Evolutionary conservation across 2,797 vertebrate species (phyloP).

Genomic region (Galagoides demidoff): DNA sequence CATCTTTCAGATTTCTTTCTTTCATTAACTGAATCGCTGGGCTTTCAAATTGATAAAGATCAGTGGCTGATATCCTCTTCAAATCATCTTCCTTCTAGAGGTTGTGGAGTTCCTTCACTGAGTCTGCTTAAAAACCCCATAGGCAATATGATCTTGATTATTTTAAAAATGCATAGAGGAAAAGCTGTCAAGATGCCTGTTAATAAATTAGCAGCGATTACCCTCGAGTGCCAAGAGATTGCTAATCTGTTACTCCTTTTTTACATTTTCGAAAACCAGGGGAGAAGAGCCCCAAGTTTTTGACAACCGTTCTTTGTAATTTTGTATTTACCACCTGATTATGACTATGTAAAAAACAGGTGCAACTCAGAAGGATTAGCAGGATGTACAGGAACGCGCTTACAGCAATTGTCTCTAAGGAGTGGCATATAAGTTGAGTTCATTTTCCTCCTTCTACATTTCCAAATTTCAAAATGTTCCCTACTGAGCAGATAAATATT

Average conservation of each 20-base stretch:
- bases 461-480: not conserved
- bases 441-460: not conserved
- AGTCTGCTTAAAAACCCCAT: conserved; percentile 3
- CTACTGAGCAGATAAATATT: not conserved
- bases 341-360: not conserved
- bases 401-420: not conserved
- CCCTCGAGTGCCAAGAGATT: not conserved
- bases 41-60: conserved; percentile 37
- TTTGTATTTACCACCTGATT: not conserved
- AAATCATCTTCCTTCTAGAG: not conserved
- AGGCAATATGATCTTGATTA: not conserved
- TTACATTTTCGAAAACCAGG: not conserved
- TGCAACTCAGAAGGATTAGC: not conserved
- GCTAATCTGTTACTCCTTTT: not conserved
- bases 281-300: not conserved
- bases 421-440: not conserved
- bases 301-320: not conserved
- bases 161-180: not conserved
- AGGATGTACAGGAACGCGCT: not conserved
- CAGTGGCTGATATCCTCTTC: not conserved
- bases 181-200: not conserved
- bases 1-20: conserved; percentile 4
- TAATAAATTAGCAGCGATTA: conserved; percentile 42
- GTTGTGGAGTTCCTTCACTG: not conserved
- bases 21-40: not conserved